Evolutionary conservation across 2,888 invertebrate species (phyloP), one percentile per base, ranked within the genome.

Genomic region (Meteorus colon): DNA sequence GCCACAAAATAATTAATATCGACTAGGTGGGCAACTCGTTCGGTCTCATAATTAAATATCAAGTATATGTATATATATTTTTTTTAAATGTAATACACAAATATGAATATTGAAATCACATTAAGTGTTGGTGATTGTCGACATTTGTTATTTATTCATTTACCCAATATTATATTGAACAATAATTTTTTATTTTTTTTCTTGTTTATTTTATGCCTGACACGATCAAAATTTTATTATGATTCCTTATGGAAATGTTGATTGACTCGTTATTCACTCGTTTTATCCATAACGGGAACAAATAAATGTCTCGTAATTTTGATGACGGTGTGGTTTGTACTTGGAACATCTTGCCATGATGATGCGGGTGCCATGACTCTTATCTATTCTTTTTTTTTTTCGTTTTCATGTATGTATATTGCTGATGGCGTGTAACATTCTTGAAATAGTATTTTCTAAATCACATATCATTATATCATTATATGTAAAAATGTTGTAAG

Each of bases 1-100:
- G 65, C 68, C 63, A 51, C 62, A 37, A 75, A 75, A 70, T 75
- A 66, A 75, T 75, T 75, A 75, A 75, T 74, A 51, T 60, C 70
- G 24, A 41, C 37, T 65, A 29, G 59, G 34, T 65, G 73, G 65
- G 48, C n/a, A 73, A 65, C 55, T 62, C 65, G 68, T 6, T 48
- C 48, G 29, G 68, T 62, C 71, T 45, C 74, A 77, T 72, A 73
- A 76, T 65, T 41, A 71, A 63, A 66, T 65, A 68, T n/a, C 67
- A 41, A 59, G 29, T 60, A 68, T 68, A 41, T 68, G 48, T 48
- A 48, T 16, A 62, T 41, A 41, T 6, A 34, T 34, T 34, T 34
- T 41, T 41, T 41, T 41, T 41, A 8, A 41, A 41, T 41, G 8
- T 41, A 41, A 2, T 41, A 60, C 31, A 45, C 48, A 45, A 19